A percentile compares a stretch with the other conserved stretches of the same genome.
These are phyloP conservation scores for Mystacornis crossleyi DNA, from an alignment of 2,113 vertebrate species.

Conservation along the genomic window DNA sequence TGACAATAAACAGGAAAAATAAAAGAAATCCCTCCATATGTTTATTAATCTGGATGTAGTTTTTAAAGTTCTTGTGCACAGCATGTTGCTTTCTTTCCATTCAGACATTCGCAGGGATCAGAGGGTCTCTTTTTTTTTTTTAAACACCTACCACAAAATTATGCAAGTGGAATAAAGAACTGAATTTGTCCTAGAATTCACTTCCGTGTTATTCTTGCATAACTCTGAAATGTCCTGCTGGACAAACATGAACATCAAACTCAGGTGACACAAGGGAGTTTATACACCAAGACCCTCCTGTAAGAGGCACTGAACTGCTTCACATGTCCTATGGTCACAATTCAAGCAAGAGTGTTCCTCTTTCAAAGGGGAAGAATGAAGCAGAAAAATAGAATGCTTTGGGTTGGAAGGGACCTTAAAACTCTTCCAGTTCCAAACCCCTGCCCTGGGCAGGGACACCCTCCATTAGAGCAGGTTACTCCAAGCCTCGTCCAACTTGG, in stretches of 20 bases:
- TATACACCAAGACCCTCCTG: not conserved
- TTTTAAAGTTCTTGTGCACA: not conserved
- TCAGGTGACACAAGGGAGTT: not conserved
- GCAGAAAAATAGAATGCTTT: not conserved
- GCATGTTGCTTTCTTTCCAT: not conserved
- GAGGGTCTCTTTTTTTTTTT: not conserved
- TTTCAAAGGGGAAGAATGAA: not conserved
- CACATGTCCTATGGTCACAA: not conserved
- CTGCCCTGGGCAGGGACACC: not conserved
- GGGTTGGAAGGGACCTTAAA: not conserved
- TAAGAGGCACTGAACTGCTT: not conserved
- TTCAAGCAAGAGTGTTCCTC: not conserved
- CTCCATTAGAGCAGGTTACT: not conserved
- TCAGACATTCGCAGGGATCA: not conserved
- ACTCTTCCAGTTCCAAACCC: not conserved
- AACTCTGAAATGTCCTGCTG: not conserved
- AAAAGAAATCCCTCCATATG: not conserved
- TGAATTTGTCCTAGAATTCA: not conserved
- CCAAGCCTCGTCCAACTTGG: not conserved
- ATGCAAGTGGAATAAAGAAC: not conserved
- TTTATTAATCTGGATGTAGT: not conserved
- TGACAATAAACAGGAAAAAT: not conserved
- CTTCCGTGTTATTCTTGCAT: not conserved
- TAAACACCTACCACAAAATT: not conserved
- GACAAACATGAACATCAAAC: not conserved